Evolutionary conservation across 2,797 vertebrate genomes (phyloP), one percentile per base, ranked within the genome.

Genomic region (Hydrophis major): DNA sequence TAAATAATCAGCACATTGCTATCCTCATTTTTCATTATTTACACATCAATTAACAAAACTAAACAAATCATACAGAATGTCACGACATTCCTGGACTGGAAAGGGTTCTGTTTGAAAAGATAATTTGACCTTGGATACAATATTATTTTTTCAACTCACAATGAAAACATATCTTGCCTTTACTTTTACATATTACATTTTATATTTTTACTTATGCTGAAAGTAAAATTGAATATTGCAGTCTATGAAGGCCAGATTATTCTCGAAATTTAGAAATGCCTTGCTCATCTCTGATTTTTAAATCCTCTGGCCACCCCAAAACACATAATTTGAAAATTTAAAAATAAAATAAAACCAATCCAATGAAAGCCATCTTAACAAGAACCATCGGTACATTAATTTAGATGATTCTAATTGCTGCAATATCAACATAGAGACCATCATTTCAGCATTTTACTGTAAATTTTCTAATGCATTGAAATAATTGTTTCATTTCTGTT

Each of bases 401-500:
- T 16, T 37, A 37, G 5, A 27, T 92, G 13, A 37, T 83, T 74
- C 63, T 55, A 89, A 55, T 87, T 66, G 11, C 91, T 91, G 37
- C 13, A 66, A 53, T 88, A 42, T 83, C 27, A 47, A 92, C 37
- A 47, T 7, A 88, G 86, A 90, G 86, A 0, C 28, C 5, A 0
- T 63, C 5, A 2, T 55, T 5, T 90, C 55, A 93, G 28, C 2
- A 4, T 57, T 83, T 83, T 83, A 83, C 22, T 83, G 37, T 37
- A 47, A 83, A 47, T 37, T 83, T 90, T 53, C 47, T 20, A 69
- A 74, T 25, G 28, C 18, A 90, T 56, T 57, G 4, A 37, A 91
- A 5, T 93, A 3, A 74, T 56, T 1, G 86, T 96, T 90, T 5
- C 6, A 10, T 96, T 74, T 94, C 87, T 92, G 92, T 95, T 0